Evolutionary conservation across 2,113 vertebrate species (phyloP), one percentile per base, ranked within the genome.

Genomic region (Theropithecus gelada): DNA sequence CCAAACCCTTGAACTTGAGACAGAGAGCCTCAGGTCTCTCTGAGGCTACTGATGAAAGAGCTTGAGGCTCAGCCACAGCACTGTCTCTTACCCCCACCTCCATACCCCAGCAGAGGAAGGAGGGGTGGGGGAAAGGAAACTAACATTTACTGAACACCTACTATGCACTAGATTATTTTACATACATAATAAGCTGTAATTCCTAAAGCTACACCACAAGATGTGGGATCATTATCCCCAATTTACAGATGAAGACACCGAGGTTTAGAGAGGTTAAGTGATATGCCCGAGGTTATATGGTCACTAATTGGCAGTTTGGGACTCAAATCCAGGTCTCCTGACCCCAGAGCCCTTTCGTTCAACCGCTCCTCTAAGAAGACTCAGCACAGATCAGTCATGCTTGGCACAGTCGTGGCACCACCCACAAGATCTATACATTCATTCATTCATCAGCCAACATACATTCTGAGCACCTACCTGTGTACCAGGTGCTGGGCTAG

Each of bases 291-390:
- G 48, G 92, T 94, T 40, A 82, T n/a, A 66, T 45, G 93, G 72
- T 43, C 85, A 90, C 83, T 96, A 92, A 96, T 79, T 89, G 82
- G 50, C 86, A 86, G 40, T 91, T 52, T 83, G 61, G 66, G 32
- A 55, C 68, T 93, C 32, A 35, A 96, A 90, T 93, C 55, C 88
- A 96, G 78, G 27, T 90, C 94, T 97, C 68, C 93, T 88, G 96
- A 97, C 70, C 97, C 22, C 80, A 83, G 59, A 80, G 55, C 6
- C 12, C 75, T 86, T 45, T 83, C 86, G 90, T 90, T 86, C 84
- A 96, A 83, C 30, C 48, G 27, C 35, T 97, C 25, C 61, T 96
- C 16, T n/a, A 85, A 25, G 78, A 93, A 86, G 43, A 78, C 30
- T 91, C 88, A 66, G 86, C 52, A 92, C 57, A 76, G 48, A 85